Evolutionary conservation across 2,888 invertebrate genomes (phyloP), one percentile per base, ranked within the genome.

Genomic region (Drosophila prolongata): DNA sequence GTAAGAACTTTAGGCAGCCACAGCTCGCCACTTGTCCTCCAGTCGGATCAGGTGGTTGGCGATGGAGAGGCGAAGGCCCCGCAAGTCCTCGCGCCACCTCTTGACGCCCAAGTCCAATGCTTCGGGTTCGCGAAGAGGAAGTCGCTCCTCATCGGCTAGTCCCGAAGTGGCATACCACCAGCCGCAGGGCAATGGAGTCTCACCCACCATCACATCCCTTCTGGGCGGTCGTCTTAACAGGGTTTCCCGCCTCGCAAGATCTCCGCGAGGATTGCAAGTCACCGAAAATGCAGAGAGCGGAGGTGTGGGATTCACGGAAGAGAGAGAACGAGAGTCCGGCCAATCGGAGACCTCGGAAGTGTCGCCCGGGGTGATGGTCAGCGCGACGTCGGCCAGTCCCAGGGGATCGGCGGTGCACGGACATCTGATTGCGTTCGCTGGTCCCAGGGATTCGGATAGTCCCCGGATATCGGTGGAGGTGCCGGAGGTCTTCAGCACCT

Each of bases 11-110:
- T 10, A 30, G 46, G 27, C 27, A 9, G 9, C 5, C 2, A 27
- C 27, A 30, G 47, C 13, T 44, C 6, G 44, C 44, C 44, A 44
- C 44, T 44, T n/a, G 24, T 13, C 44, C 44, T 3, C 24, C 24
- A 44, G 24, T 24, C 11, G 44, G 44, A 44, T 6, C 43, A 44
- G 13, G 43, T 11, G n/a, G 13, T 3, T 43, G 43, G 19, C 19
- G 43, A 47, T 47, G 47, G 47, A 47, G 34, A 30, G 47, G 47
- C 14, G 47, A 47, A 47, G 47, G n/a, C 34, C 47, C 14, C 47
- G 47, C 10, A 16, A 14, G 10, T 47, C 47, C 14, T 47, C 47
- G 47, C 47, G 14, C 4, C 30, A 47, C 5, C 30, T 11, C 30
- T 10, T 47, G 14, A 14, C 30, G 8, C 14, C 47, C 47, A 30